A percentile compares a stretch with the other conserved stretches of the same genome.
These are phyloP conservation scores for Conger conger DNA, from an alignment of 2,113 vertebrate species.

Conservation along the genomic window DNA sequence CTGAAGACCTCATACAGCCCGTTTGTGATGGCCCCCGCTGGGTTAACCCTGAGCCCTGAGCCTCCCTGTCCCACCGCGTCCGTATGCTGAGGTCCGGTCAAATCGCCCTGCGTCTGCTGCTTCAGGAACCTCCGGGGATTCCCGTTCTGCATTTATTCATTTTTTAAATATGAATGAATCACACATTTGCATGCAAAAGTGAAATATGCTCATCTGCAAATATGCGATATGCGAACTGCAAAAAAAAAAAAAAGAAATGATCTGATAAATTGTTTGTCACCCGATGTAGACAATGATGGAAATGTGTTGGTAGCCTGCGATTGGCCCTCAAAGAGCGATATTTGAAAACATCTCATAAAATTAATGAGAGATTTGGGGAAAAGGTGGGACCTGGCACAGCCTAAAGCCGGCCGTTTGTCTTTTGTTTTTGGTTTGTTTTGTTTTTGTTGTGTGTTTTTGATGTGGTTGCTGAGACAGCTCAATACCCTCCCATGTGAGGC, in stretches of 20 bases:
- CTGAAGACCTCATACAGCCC: conserved; percentile 36
- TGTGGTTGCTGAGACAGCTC: conserved; percentile 52
- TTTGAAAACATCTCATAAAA: too few relatives aligned
- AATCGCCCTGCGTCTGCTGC: too few relatives aligned
- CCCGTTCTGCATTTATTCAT: background rate
- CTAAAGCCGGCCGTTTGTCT: conserved; percentile 29
- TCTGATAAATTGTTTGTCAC: background rate
- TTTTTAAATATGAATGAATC: background rate
- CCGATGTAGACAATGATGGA: background rate
- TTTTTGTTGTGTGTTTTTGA: background rate
- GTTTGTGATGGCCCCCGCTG: conserved; percentile 35
- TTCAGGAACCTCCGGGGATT: background rate
- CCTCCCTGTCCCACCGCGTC: background rate
- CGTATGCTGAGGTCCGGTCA: too few relatives aligned
- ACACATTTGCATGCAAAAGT: too few relatives aligned
- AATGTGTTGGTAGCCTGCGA: background rate
- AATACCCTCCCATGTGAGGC: conserved; percentile 56
- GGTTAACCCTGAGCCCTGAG: conserved; percentile 20
- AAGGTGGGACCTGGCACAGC: background rate
- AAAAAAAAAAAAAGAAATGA: background rate
- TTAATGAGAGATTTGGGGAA: background rate
- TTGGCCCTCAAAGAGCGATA: background rate
- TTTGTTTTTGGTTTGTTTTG: conserved; percentile 26
- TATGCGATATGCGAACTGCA: background rate
- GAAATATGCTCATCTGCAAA: background rate